Evolutionary conservation across 2,888 invertebrate species (phyloP), one percentile per base, ranked within the genome.

Genomic region (Oscheius sp.): DNA sequence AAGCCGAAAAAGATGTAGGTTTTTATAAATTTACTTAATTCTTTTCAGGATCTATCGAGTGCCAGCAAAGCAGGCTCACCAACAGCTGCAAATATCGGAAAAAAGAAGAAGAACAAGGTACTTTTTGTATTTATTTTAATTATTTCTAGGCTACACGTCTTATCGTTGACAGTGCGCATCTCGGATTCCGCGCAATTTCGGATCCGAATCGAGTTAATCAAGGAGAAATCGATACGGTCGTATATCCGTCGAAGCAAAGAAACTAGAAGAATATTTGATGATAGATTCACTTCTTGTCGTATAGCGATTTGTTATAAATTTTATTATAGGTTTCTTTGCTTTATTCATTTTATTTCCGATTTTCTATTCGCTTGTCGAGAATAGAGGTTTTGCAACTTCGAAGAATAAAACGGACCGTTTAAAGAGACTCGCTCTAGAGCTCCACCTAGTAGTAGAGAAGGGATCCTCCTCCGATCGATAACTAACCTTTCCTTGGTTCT

Each of bases 131-230:
- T 48, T 50, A 23, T n/a, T 27, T 4, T 48, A 3, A 27, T 52
- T 53, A 25, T n/a, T 70, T 73, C 20, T 65, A 75, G 74, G 71
- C 33, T 27, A 93, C 93, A 89, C 95, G 95, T 8, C 15, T 37
- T 94, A 91, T 92, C 82, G 94, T 93, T 88, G 96, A 96, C 89
- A 91, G 92, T 78, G 91, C 93, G 79, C 93, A 94, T 86, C 91
- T 96, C 80, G 96, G 96, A 72, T 97, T 97, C 89, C 95, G 93
- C 69, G 95, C 95, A 72, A 94, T 95, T 2, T 94, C 95, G 46
- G 92, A 95, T 71, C 93, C 94, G 80, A 95, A 95, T 88, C 92
- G 96, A 76, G 92, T 95, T 87, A 96, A 96, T 88, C 73, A 77
- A 64, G 96, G 96, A 71, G 95, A 95, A 87, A 91, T 92, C 79